Base-by-base conservation (phyloP, 2,113 vertebrate genomes). In the Garra rufa region DNA sequence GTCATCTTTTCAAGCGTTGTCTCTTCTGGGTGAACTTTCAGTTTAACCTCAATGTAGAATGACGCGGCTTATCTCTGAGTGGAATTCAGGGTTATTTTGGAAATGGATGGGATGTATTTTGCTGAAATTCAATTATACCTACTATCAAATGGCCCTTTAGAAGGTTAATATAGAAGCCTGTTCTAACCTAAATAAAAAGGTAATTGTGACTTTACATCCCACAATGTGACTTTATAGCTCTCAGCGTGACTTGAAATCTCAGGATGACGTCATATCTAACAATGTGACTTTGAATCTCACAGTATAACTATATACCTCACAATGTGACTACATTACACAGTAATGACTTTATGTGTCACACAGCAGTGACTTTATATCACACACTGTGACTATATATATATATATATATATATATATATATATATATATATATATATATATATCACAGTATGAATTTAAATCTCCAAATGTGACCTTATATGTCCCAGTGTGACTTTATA, bases 111-210 rank as follows among this genome's bases (percentile, higher is more conserved):
- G 55, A 78, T 15, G 38, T 14, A 78, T 28, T 44, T 41, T 17
- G 55, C n/a, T 57, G 55, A 61, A n/a, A 19, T 61, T 77, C 21
- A 77, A 38, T 14, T 76, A 76, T 76, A 76, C 10, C 30, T n/a
- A 50, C 24, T 75, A 14, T 71, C 69, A 71, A 71, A 44, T 44
- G 6, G 44, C 69, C 41, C n/a, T 71, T 71, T 15, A 57, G 52
- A 57, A 57, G 52, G 52, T 57, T 57, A 57, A 57, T 57, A 44
- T n/a, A 44, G 69, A 71, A 71, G 69, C 21, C 41, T 3, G 38
- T 73, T 73, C 41, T 15, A 21, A 7, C 41, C 69, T 43, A n/a
- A 24, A 73, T 73, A 26, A 73, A 73, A 73, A 9, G 41, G 11
- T 3, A 73, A 73, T 44, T 73, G 6, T 14, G 69, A 26, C 38